These are phyloP conservation scores for Euwallacea fornicatus DNA, from an alignment of 1,140 invertebrate genomes.

Conservation along the genomic window DNA sequence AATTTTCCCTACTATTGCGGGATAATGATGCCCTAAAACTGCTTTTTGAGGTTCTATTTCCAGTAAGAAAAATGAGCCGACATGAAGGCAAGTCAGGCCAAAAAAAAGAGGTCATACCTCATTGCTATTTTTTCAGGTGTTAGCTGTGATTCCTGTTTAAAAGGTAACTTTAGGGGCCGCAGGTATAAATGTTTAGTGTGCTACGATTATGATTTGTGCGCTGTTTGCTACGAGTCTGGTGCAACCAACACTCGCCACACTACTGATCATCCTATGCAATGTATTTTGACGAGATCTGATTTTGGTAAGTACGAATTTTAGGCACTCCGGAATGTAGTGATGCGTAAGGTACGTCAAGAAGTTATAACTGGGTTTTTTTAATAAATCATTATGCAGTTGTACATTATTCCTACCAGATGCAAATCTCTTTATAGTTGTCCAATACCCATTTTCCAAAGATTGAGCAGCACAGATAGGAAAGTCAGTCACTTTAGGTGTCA, in stretches of 20 bases:
- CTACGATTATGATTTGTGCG: constrained; percentile 98
- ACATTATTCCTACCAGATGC: too few species aligned
- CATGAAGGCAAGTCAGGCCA: constrained; percentile 13
- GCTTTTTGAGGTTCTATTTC: too few species aligned
- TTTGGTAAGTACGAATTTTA: constrained; percentile 70
- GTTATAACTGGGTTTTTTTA: too few species aligned
- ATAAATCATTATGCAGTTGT: too few species aligned
- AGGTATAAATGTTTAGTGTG: constrained; percentile 98
- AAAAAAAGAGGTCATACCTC: not conserved
- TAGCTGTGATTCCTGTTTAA: constrained; percentile 98
- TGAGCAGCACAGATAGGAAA: too few species aligned
- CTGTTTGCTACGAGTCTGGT: constrained; percentile 92
- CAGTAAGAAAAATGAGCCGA: constrained; percentile 7
- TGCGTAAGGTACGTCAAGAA: too few species aligned
- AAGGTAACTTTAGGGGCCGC: constrained; percentile 95
- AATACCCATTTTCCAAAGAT: too few species aligned
- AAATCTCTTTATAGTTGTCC: too few species aligned
- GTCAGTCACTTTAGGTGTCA: too few species aligned
- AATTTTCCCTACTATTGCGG: too few species aligned
- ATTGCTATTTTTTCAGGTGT: constrained; percentile 69
- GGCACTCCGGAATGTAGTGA: too few species aligned
- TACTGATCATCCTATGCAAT: constrained; percentile 97
- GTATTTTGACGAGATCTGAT: constrained; percentile 94
- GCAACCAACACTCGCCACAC: constrained; percentile 91
- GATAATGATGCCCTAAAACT: too few species aligned